These are phyloP conservation scores for Phortica variegata DNA, from an alignment of 1,140 invertebrate genomes.

Conservation along the genomic window DNA sequence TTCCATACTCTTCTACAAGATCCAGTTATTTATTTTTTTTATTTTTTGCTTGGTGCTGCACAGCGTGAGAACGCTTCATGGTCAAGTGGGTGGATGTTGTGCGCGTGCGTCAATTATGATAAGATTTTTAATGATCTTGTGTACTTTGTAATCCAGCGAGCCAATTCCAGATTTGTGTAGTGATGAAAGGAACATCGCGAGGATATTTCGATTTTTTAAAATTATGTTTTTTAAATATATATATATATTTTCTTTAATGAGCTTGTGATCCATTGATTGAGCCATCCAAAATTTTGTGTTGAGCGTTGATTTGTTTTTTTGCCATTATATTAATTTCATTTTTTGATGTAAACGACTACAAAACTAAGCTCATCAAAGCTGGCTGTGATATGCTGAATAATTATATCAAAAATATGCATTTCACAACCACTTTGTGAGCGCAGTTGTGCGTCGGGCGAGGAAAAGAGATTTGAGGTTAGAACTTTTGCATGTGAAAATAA, in stretches of 20 bases:
- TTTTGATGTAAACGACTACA: slow-evolving; percentile 41
- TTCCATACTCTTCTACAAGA: not conserved
- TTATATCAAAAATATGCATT: slow-evolving; percentile 64
- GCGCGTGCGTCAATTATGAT: no score
- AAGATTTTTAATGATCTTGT: no score
- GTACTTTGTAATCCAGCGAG: no score
- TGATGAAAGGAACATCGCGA: no score
- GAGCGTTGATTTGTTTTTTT: not conserved
- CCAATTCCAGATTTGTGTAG: no score
- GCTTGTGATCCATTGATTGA: no score
- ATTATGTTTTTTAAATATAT: no score
- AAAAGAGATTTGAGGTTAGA: not conserved
- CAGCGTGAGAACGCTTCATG: slow-evolving; percentile 7
- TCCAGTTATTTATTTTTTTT: not conserved
- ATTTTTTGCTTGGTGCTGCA: slow-evolving; percentile 1
- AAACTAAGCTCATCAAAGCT: slow-evolving; percentile 83
- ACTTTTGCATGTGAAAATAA: not conserved
- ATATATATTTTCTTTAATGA: no score
- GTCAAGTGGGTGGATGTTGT: slow-evolving; percentile 24
- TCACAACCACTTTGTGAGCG: slow-evolving; percentile 75
- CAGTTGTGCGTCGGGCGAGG: slow-evolving; percentile 20
- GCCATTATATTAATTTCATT: slow-evolving; percentile 1
- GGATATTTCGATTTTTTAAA: no score
- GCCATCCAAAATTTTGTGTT: not conserved
- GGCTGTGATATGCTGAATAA: slow-evolving; percentile 79